Percentiles rank a stretch among this genome's conserved stretches.
These are phyloP conservation scores for Vollenhovia emeryi DNA, from an alignment of 1,140 invertebrate genomes.

Conservation along the genomic window DNA sequence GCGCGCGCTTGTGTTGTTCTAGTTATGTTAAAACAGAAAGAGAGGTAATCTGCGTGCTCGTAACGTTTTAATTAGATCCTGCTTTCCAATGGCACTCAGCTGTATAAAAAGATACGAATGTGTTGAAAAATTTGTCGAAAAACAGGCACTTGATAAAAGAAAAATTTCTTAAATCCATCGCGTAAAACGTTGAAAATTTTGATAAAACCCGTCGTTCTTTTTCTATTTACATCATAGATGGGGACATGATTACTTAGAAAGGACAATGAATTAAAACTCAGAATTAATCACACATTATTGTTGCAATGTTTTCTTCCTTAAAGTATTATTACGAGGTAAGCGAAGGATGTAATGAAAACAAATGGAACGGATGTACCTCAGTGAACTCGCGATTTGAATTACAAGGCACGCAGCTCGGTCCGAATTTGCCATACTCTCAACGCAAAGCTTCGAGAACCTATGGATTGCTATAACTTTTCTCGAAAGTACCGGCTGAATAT, in stretches of 20 bases:
- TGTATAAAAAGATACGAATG: not conserved
- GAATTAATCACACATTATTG: not conserved
- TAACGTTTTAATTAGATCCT: not conserved
- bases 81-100: not conserved
- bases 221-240: not conserved
- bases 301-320: not conserved
- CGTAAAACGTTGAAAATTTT: not conserved
- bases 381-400: not conserved
- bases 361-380: not conserved
- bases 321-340: not conserved
- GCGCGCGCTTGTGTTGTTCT: too few relatives aligned
- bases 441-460: not conserved
- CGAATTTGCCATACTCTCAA: not conserved
- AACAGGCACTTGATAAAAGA: not conserved
- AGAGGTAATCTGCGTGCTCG: not conserved
- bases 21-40: not conserved
- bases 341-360: not conserved
- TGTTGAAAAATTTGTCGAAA: not conserved
- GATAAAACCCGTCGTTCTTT: not conserved
- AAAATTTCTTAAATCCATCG: not conserved
- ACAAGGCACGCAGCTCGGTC: not conserved
- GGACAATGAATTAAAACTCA: not conserved
- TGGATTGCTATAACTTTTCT: too few relatives aligned
- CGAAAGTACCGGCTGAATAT: too few relatives aligned
- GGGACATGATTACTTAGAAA: not conserved